Evolutionary conservation across 2,797 vertebrate genomes (phyloP).

Genomic region (Leucoraja ocellata): DNA sequence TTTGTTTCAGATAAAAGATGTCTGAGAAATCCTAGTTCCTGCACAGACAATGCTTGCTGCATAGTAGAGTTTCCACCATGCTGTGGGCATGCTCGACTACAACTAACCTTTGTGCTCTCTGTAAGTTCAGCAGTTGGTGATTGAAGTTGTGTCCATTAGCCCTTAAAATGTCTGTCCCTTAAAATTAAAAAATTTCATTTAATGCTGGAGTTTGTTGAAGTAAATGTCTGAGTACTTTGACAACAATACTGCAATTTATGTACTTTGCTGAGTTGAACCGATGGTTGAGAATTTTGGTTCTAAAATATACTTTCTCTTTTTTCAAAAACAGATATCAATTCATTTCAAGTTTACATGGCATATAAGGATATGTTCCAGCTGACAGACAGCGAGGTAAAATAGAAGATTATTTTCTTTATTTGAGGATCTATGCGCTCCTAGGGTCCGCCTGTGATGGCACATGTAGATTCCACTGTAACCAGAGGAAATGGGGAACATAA

Average conservation of each 20-base stretch:
- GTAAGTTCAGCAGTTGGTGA: no score
- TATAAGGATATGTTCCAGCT: constrained; percentile 91
- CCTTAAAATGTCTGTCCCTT: neutral
- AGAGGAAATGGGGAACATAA: neutral
- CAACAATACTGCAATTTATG: neutral
- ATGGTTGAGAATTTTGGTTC: no score
- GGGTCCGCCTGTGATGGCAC: neutral
- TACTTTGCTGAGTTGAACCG: neutral
- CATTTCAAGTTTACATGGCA: constrained; percentile 95
- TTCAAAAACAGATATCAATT: constrained; percentile 77
- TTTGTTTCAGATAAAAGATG: neutral
- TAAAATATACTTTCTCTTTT: constrained; percentile 26
- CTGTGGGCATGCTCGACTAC: neutral
- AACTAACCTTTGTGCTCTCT: neutral
- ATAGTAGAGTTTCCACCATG: neutral
- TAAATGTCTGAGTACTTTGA: neutral
- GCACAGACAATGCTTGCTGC: neutral
- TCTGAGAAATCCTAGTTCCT: neutral
- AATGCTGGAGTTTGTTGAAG: neutral
- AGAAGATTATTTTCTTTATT: neutral
- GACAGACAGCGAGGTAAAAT: constrained; percentile 78
- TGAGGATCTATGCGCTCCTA: neutral
- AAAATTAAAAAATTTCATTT: neutral
- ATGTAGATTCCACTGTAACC: neutral
- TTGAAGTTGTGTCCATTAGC: neutral